These are phyloP conservation scores for Phalacrocorax aristotelis DNA, from an alignment of 2,113 vertebrate genomes.

Conservation along the genomic window DNA sequence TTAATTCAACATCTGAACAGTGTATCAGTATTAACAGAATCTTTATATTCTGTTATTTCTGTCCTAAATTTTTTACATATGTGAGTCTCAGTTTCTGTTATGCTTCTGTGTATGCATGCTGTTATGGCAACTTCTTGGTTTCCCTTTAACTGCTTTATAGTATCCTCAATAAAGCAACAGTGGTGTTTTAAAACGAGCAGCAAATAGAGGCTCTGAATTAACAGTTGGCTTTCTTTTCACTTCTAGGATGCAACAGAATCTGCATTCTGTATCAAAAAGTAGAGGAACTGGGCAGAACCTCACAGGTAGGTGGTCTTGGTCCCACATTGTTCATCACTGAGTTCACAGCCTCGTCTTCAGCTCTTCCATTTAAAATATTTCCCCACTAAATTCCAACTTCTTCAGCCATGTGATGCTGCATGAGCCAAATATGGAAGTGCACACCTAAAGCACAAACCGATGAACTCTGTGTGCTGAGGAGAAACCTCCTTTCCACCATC, in stretches of 20 bases:
- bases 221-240: background rate
- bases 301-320: background rate
- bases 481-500: background rate
- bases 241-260: background rate
- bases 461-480: background rate
- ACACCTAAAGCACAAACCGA: background rate
- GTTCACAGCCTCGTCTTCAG: background rate
- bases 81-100: background rate
- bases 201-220: background rate
- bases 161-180: background rate
- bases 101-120: no score
- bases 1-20: background rate
- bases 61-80: background rate
- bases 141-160: background rate
- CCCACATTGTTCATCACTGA: background rate
- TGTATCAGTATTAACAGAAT: no score
- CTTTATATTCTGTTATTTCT: background rate
- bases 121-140: background rate
- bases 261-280: background rate
- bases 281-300: background rate
- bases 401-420: background rate
- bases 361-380: background rate
- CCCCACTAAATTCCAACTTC: background rate
- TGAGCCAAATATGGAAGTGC: background rate
- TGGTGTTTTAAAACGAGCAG: background rate